Percentiles rank a stretch among this genome's conserved stretches.
Conservation (phyloP, 2,888 invertebrate species). For the Meta bourneti region DNA sequence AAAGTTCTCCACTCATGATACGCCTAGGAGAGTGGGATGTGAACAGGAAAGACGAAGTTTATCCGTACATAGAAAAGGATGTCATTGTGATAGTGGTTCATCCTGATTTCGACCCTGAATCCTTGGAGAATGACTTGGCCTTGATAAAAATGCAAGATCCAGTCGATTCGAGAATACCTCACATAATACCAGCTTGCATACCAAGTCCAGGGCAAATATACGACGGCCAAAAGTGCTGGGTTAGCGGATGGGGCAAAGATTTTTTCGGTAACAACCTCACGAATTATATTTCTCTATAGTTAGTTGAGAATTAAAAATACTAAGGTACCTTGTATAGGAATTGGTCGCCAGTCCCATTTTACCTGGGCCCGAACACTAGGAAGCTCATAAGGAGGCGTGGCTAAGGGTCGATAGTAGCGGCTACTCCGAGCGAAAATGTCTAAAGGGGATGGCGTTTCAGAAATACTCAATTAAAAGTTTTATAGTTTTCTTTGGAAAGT, state of each 20-base stretch:
- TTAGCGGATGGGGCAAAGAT: conserved; percentile 98
- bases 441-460: too few species aligned
- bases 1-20: conserved; percentile 89
- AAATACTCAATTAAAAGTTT: too few species aligned
- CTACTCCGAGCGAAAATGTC: too few species aligned
- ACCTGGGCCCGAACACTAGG: too few species aligned
- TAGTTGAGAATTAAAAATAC: too few species aligned
- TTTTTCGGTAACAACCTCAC: conserved; percentile 86
- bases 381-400: too few species aligned
- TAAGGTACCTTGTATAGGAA: too few species aligned
- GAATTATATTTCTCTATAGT: too few species aligned
- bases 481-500: too few species aligned
- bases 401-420: too few species aligned
- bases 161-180: conserved; percentile 87
- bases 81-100: conserved; percentile 91
- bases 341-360: too few species aligned
- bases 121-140: conserved; percentile 95
- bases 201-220: conserved; percentile 91
- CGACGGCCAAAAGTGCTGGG: conserved; percentile 93
- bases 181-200: conserved; percentile 94
- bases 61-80: conserved; percentile 93
- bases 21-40: conserved; percentile 97
- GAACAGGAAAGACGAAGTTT: conserved; percentile 95
- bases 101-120: conserved; percentile 96
- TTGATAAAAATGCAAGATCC: conserved; percentile 91